phyloP scores from a whole-genome alignment of 2,797 vertebrate genomes.

The Micropoecilia bifurca region DNA sequence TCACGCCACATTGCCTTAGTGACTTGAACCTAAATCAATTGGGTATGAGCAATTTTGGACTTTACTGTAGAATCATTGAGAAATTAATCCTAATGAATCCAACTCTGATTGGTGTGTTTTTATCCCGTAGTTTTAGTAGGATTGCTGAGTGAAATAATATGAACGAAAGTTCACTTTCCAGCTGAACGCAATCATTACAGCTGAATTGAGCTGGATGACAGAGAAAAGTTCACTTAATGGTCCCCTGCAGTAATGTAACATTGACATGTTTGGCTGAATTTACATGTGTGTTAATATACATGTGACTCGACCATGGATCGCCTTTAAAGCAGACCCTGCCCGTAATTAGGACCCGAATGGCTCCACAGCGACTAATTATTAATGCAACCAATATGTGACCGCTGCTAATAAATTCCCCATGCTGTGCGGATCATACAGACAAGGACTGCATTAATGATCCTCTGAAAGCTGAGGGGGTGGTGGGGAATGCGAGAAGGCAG shows the following conservation, averaged over 20 bases:
- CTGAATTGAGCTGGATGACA: constrained; percentile 13
- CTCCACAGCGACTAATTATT: constrained; percentile 73
- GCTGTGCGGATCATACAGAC: constrained; percentile 32
- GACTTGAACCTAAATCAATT: background rate
- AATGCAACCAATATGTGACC: constrained; percentile 67
- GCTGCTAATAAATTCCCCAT: constrained; percentile 65
- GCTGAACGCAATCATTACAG: constrained; percentile 13
- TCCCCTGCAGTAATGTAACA: constrained; percentile 1
- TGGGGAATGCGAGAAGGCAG: constrained; percentile 20
- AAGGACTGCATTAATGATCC: constrained; percentile 46
- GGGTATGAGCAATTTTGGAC: background rate
- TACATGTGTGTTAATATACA: constrained; percentile 34
- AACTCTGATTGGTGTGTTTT: background rate
- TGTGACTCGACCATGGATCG: constrained; percentile 60
- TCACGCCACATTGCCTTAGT: background rate
- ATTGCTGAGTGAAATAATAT: background rate
- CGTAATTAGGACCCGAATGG: constrained; percentile 72
- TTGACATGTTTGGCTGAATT: constrained; percentile 29
- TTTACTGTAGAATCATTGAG: background rate
- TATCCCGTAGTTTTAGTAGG: background rate
- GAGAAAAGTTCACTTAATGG: constrained; percentile 29
- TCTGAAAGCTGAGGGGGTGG: constrained; percentile 14
- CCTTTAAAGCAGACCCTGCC: constrained; percentile 35
- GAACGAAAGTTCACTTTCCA: background rate
- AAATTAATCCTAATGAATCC: background rate